Base-by-base conservation (phyloP, 1,140 invertebrate genomes). In the Catajapyx aquilonaris region DNA sequence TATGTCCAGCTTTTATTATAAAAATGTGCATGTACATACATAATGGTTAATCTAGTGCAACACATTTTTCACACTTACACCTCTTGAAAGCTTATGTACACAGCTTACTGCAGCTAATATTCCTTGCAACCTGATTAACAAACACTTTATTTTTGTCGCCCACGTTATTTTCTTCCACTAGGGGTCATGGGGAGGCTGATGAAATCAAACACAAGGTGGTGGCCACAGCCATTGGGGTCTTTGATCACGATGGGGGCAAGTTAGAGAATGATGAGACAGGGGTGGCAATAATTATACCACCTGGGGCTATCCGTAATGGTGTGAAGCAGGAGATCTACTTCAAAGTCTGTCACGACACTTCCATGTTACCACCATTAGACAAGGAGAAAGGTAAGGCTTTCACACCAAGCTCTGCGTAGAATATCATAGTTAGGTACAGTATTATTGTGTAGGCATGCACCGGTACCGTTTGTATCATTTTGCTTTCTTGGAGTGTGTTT, bases 291-390 rank as follows among this genome's bases (percentile, higher is more conserved):
- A 69, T 80, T 46, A 81, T 94, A 50, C 88, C 88, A 28, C 69
- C 76, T 38, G 80, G 81, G 40, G 87, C 88, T 20, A 72, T 93
- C 44, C 68, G 74, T 33, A 63, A 69, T 15, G 80, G 81, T 30
- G 68, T 71, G 43, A 68, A 73, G 44, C 84, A 91, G 63, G 84
- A 91, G 60, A 78, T 94, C 50, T 93, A 90, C 69, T 90, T 94
- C 65, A 87, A 87, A 54, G 85, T 94, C 42, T 69, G 66, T 49
- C 52, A 61, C 38, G 62, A 66, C 47, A 57, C 59, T 39, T 59
- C 73, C 52, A 73, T 73, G 48, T 66, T 76, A 44, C 78, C 80
- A 37, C 80, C 81, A 39, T 66, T 85, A 56, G 79, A 86, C 62
- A 71, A 75, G 61, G 76, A 83, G 18, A 84, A 84, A 68, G 80